Percentiles rank a stretch among this genome's conserved stretches.
Conservation (phyloP, 1,140 invertebrate species). For the Drosophila setifemur region DNA sequence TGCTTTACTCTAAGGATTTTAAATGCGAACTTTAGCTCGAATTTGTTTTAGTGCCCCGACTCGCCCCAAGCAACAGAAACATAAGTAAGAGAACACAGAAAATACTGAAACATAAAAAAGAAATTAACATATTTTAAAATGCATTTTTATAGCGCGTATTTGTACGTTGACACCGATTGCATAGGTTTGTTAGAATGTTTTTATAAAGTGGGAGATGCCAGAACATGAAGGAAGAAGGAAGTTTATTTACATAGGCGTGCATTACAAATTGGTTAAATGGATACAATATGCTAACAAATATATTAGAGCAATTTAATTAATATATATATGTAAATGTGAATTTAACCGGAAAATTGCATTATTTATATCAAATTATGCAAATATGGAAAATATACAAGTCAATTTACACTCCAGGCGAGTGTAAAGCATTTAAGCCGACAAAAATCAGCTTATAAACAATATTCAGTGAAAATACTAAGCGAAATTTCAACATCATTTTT, state of each 20-base stretch:
- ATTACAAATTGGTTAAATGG: slow-evolving; percentile 64
- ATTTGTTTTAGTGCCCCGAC: slow-evolving; percentile 54
- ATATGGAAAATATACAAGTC: slow-evolving; percentile 40
- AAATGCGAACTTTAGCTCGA: slow-evolving; percentile 47
- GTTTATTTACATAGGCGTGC: slow-evolving; percentile 51
- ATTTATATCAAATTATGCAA: slow-evolving; percentile 31
- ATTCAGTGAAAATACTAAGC: background rate
- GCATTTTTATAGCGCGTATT: slow-evolving; percentile 63
- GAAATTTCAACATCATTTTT: slow-evolving; percentile 59
- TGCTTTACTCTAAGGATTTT: slow-evolving; percentile 46
- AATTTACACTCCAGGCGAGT: slow-evolving; percentile 28
- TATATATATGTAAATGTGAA: slow-evolving; percentile 36
- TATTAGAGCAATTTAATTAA: slow-evolving; percentile 61
- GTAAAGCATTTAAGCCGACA: slow-evolving; percentile 61
- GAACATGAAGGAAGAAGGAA: background rate
- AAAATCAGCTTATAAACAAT: background rate
- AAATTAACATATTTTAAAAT: slow-evolving; percentile 57
- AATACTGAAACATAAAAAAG: background rate
- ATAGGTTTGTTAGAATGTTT: slow-evolving; percentile 57
- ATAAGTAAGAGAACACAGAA: slow-evolving; percentile 3
- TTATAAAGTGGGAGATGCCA: slow-evolving; percentile 29
- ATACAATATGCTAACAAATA: slow-evolving; percentile 48
- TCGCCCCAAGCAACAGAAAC: slow-evolving; percentile 1
- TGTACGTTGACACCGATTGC: slow-evolving; percentile 22
- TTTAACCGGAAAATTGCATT: slow-evolving; percentile 42